Conservation (phyloP, 2,888 invertebrate genomes). For the Callimorpha dominula region DNA sequence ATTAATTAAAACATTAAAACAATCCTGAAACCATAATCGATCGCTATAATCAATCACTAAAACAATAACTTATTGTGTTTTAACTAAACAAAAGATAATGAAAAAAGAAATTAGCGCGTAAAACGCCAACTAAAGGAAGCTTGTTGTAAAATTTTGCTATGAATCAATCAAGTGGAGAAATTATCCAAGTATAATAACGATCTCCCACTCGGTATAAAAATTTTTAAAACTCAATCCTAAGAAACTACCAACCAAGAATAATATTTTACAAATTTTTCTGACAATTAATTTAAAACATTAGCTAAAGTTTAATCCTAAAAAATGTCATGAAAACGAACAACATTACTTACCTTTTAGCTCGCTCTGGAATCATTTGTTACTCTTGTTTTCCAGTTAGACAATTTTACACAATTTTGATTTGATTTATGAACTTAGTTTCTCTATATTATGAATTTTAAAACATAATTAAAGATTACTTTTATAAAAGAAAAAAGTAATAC, state of each 20-base stretch:
- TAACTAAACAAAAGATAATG: constrained; percentile 2
- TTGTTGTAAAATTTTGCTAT: background rate
- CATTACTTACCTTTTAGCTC: background rate
- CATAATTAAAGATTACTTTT: too few relatives aligned
- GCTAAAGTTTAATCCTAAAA: background rate
- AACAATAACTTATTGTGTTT: background rate
- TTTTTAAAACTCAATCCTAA: background rate
- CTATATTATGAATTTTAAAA: background rate
- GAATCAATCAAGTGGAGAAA: background rate
- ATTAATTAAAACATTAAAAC: background rate
- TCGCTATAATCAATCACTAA: background rate
- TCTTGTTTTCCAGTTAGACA: background rate
- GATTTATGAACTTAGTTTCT: background rate
- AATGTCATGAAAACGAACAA: background rate
- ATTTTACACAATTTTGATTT: background rate
- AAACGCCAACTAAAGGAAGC: background rate
- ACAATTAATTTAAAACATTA: background rate
- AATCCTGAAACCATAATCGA: background rate
- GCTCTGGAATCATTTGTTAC: background rate
- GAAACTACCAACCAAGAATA: background rate
- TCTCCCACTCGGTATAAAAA: background rate
- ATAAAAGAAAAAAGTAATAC: background rate
- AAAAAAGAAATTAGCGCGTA: background rate
- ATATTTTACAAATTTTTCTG: background rate
- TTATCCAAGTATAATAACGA: background rate